Percentiles rank a stretch among this genome's conserved stretches.
Evolutionary conservation across 1,140 invertebrate species (phyloP).

Genomic region (Cydia pomonella): DNA sequence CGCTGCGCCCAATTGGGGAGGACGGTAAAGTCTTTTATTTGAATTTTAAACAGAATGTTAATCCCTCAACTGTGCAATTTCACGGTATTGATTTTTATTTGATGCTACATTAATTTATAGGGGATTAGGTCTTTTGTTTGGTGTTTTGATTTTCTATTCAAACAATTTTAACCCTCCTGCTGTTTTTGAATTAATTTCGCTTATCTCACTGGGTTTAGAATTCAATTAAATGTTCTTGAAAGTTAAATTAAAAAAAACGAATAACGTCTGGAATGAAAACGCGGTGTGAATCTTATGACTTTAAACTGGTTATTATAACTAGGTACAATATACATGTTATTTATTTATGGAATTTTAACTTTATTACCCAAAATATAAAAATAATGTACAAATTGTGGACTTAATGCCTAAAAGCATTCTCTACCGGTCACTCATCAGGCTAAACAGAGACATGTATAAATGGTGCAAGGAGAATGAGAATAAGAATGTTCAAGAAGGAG

Average conservation of each 20-base stretch:
- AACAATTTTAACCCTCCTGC: constrained; percentile 35
- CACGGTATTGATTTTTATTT: constrained; percentile 48
- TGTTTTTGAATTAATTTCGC: constrained; percentile 36
- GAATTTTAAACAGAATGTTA: constrained; percentile 60
- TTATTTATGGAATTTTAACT: too few species aligned
- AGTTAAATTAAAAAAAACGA: background rate
- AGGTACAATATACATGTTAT: background rate
- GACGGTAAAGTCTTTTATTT: constrained; percentile 66
- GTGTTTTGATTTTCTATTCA: constrained; percentile 35
- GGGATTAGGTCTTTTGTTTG: constrained; percentile 40
- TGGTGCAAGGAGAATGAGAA: too few species aligned
- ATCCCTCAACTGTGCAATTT: constrained; percentile 38
- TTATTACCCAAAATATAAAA: too few species aligned
- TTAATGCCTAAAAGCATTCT: too few species aligned
- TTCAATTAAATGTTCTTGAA: constrained; percentile 7
- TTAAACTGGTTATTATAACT: background rate
- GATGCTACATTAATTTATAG: constrained; percentile 41
- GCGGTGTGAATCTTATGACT: background rate
- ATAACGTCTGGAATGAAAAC: background rate
- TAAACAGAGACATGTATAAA: too few species aligned
- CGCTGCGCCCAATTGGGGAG: constrained; percentile 67
- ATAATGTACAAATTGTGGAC: too few species aligned
- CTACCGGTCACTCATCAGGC: too few species aligned
- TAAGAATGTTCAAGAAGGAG: background rate
- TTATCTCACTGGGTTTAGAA: constrained; percentile 1